Base-by-base conservation (phyloP, 2,888 invertebrate species). In the Mallateleia sp. region DNA sequence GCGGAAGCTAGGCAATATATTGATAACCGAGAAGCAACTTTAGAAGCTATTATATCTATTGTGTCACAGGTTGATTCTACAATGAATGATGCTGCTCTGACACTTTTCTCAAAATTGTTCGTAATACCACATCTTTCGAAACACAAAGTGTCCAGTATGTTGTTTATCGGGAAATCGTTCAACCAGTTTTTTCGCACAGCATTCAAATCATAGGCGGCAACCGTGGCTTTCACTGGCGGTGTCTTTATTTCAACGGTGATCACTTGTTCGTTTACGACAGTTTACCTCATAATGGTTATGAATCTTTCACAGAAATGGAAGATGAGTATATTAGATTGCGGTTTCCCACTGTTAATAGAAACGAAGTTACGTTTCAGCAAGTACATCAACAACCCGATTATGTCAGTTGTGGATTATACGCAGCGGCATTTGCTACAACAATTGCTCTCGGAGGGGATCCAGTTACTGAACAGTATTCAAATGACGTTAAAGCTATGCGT, bases 381-480 rank as follows among this genome's bases (percentile, higher is more conserved):
- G 38, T 38, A 9, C 38, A 38, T 2, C 38, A 38, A 2, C 38
- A 38, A 38, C 8, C 38, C 14, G 38, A 38, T 38, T 8, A 14
- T 38, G 14, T 38, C 11, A 9, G 8, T 38, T 38, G 38, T 14
- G 54, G 69, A 2, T n/a, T 69, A 24, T 54, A 18, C n/a, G 80
- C 88, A 6, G 83, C 82, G 18, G 89, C 89, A 32, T 89, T 86
- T 52, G 88, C 28, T 8, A 28, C 79, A 45, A 83, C 84, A 14
- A 28, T 89, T 20, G 83, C 77, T 15, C 60, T 81, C 2, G 82
- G 79, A 15, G 67, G 77, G 24, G 62, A 89, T 72, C 69, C 69
- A 6, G 14, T 11, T 38, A 11, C 8, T 9, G 38, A 11, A 38
- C 38, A 11, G 5, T 38, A 38, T 38, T 28, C 28, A 28, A 28